Evolutionary conservation across 37 sponge, comb jelly and placozoan species (phyloP).

Genomic region (Eunapius fragilis): DNA sequence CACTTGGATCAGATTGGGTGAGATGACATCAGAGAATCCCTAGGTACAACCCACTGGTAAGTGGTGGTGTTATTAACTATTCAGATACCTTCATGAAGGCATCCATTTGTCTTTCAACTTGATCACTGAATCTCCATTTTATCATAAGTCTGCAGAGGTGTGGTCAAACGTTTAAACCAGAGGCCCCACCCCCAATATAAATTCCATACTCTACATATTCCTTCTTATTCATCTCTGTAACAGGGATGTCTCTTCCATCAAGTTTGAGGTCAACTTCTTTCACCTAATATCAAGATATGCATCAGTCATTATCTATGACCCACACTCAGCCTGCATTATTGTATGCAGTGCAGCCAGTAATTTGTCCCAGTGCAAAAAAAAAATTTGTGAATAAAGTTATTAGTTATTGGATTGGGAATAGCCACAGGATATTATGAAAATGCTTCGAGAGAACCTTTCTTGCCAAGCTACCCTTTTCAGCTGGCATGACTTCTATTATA

Average conservation of each 20-base stretch:
- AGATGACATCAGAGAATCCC: conserved; percentile 91
- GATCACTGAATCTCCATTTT: conserved; percentile 89
- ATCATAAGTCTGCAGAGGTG: conserved; percentile 74
- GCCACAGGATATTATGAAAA: too few species aligned
- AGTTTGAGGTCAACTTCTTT: conserved; percentile 82
- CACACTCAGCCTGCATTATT: too few species aligned
- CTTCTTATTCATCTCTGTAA: conserved; percentile 88
- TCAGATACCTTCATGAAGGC: conserved; percentile 75
- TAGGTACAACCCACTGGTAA: conserved; percentile 1
- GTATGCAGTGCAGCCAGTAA: too few species aligned
- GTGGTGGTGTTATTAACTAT: not conserved
- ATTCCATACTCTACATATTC: conserved; percentile 80
- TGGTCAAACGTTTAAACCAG: not conserved
- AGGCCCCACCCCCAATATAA: not conserved
- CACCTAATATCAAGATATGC: conserved; percentile 43
- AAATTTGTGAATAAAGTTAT: too few species aligned
- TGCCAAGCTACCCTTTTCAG: too few species aligned
- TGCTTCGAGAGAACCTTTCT: too few species aligned
- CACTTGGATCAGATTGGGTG: conserved; percentile 70
- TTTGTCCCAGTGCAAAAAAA: too few species aligned
- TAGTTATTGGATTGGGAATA: too few species aligned
- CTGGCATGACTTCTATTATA: too few species aligned
- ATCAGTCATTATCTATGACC: not conserved
- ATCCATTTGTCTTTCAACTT: conserved; percentile 87
- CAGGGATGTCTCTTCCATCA: conserved; percentile 80